Evolutionary conservation across 2,888 invertebrate species (phyloP).

Genomic region (Helicoverpa assulta): DNA sequence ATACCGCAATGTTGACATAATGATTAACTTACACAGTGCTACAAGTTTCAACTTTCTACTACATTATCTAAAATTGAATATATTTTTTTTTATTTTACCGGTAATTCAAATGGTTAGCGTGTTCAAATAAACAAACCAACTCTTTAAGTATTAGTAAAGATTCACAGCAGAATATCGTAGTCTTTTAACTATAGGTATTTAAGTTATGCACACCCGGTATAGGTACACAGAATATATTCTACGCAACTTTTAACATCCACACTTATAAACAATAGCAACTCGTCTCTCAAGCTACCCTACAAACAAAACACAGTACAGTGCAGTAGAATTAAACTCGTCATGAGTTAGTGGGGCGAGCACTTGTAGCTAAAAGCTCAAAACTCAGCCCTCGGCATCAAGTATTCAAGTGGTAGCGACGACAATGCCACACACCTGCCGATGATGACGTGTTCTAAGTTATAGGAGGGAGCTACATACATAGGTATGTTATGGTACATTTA

Average conservation of each 20-base stretch:
- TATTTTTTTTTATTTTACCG: too few relatives aligned
- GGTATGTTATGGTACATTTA: neutral
- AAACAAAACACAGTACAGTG: slow-evolving; percentile 19
- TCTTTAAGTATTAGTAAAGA: too few relatives aligned
- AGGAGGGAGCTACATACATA: slow-evolving; percentile 20
- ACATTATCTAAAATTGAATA: too few relatives aligned
- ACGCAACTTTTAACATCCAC: neutral
- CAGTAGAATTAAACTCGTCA: slow-evolving; percentile 40
- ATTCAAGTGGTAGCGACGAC: slow-evolving; percentile 85
- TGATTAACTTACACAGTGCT: slow-evolving; percentile 13
- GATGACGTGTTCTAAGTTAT: slow-evolving; percentile 58
- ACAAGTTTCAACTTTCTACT: neutral
- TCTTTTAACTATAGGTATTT: neutral
- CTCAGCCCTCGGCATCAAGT: slow-evolving; percentile 84
- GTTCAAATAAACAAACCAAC: too few relatives aligned
- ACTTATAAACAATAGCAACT: slow-evolving; percentile 7
- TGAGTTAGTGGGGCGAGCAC: slow-evolving; percentile 63
- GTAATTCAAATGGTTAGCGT: too few relatives aligned
- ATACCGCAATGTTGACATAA: slow-evolving; percentile 20
- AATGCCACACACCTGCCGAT: slow-evolving; percentile 86
- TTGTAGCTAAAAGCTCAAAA: slow-evolving; percentile 82
- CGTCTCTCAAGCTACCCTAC: slow-evolving; percentile 18
- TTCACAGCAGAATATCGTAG: too few relatives aligned
- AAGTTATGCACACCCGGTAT: neutral
- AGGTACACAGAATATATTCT: neutral